Percentiles rank a stretch among this genome's conserved stretches.
These are phyloP conservation scores for Etheostoma spectabile DNA, from an alignment of 2,113 vertebrate genomes.

Conservation along the genomic window DNA sequence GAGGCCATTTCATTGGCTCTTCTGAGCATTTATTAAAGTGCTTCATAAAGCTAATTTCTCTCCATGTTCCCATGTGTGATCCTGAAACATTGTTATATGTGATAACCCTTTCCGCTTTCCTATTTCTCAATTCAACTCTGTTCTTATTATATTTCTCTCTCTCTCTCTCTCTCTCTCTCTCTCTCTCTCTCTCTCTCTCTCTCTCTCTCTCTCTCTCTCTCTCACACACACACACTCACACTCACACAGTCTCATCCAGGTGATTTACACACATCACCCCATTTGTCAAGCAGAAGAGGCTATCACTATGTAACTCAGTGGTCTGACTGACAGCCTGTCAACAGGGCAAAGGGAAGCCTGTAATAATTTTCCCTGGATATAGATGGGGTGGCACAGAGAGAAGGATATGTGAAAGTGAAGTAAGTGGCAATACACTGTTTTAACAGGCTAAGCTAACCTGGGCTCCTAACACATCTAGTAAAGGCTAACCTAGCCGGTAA, in stretches of 20 bases:
- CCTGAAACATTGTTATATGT: conserved; percentile 50
- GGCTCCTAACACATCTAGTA: too few relatives aligned
- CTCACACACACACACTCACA: too few relatives aligned
- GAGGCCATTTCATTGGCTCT: conserved; percentile 43
- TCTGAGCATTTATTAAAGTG: conserved; percentile 58
- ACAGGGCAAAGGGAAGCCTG: conserved; percentile 26
- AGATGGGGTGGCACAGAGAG: conserved; percentile 12
- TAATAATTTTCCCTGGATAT: conserved; percentile 63
- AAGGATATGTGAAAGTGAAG: not conserved
- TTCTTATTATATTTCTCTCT: conserved; percentile 1
- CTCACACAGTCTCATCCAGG: conserved; percentile 26
- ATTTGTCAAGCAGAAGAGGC: conserved; percentile 44
- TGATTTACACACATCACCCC: conserved; percentile 49
- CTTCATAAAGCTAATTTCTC: conserved; percentile 41
- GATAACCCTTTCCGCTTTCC: conserved; percentile 27
- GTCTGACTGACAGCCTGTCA: conserved; percentile 64
- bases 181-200: conserved; percentile 20
- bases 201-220: conserved; percentile 18
- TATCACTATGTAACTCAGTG: conserved; percentile 48
- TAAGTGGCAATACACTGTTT: not conserved
- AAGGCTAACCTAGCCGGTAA: too few relatives aligned
- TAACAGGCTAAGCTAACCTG: too few relatives aligned
- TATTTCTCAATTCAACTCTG: not conserved
- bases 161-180: conserved; percentile 16
- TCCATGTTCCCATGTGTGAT: conserved; percentile 54